Percentiles rank a stretch among this genome's conserved stretches.
Conservation (phyloP, 2,113 vertebrate species). For the Oreochromis spilurus region DNA sequence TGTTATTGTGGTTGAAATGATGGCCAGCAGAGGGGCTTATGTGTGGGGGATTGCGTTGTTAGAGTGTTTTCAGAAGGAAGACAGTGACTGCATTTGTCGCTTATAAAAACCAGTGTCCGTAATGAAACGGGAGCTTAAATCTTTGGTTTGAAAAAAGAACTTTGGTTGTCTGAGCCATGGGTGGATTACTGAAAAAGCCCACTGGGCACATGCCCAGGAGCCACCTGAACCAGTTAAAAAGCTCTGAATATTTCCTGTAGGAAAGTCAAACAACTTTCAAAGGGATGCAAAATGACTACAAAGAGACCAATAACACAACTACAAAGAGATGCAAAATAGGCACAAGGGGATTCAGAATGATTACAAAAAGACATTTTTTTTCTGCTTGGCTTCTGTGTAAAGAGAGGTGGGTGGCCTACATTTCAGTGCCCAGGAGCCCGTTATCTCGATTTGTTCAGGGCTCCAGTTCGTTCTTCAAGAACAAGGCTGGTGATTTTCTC, state of each 20-base stretch:
- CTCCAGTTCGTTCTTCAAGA: background rate
- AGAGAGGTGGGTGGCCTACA: background rate
- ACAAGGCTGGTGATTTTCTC: background rate
- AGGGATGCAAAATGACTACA: background rate
- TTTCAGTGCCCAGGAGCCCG: background rate
- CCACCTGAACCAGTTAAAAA: background rate
- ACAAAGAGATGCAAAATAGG: background rate
- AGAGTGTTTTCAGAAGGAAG: background rate
- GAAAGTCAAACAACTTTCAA: background rate
- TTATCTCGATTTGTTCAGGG: background rate
- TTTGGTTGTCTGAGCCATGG: background rate
- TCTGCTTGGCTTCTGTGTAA: background rate
- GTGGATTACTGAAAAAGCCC: background rate
- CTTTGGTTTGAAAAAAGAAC: constrained; percentile 9
- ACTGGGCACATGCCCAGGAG: background rate
- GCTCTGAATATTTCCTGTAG: background rate
- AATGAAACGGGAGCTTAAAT: background rate
- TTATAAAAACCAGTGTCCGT: background rate
- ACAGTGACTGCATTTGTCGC: background rate
- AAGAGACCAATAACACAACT: background rate
- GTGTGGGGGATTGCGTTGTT: constrained; percentile 19
- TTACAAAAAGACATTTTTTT: background rate
- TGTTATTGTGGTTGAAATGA: constrained; percentile 14
- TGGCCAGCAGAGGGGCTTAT: background rate
- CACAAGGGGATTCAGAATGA: background rate